Evolutionary conservation across 2,888 invertebrate genomes (phyloP), one percentile per base, ranked within the genome.

Genomic region (Cyclophora punctaria): DNA sequence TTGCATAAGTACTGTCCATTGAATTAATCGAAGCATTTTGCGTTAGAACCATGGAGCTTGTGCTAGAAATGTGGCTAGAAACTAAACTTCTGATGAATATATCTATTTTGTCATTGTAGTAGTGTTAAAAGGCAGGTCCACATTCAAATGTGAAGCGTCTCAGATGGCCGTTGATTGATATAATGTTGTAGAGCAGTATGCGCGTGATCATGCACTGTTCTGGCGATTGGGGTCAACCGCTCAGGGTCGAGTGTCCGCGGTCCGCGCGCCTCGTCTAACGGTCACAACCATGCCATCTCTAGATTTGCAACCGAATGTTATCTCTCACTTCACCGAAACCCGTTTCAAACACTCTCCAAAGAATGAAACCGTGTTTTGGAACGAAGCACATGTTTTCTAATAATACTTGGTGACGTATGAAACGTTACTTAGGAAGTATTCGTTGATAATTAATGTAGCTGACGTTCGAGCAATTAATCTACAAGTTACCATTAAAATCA

Each of bases 241-340:
- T 60, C 63, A 69, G 69, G 75, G 74, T 69, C 75, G 67, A 69
- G 66, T 48, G 60, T 58, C 66, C 63, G 64, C 66, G 60, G 63
- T 59, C 62, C 60, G 55, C 50, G 37, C 37, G 37, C 37, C 5
- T 59, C 59, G 60, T 59, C 63, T 74, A 75, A 75, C 77, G 75
- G 76, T 58, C 66, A 59, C 58, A 66, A 63, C 64, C 68, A 66
- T 63, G 67, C 62, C 66, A 57, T 53, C 54, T 59, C 59, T 52
- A 55, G 59, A 60, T 64, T 62, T 61, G 60, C 64, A 57, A 57
- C 48, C 61, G 53, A 49, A 37, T 37, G 4, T 5, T 37, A 37
- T 37, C 37, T 37, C 37, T 37, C 37, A 37, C 37, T 37, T 2
- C 4, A 5, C 37, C 37, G 4, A 37, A 37, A 37, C 37, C 37